These are phyloP conservation scores for Bombycilla garrulus DNA, from an alignment of 2,113 vertebrate genomes.

Conservation along the genomic window DNA sequence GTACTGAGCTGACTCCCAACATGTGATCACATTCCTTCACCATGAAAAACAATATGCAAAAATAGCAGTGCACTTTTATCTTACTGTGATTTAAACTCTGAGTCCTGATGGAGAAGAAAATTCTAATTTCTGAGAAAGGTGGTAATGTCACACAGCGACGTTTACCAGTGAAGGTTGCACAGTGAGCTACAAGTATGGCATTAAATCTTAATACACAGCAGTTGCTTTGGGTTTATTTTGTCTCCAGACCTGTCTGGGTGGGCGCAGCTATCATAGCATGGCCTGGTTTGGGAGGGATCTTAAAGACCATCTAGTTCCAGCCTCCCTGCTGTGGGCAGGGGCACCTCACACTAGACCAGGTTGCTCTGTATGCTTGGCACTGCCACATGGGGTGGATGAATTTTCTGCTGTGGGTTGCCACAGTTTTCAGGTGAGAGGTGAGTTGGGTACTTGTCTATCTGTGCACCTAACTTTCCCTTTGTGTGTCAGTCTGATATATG, in stretches of 20 bases:
- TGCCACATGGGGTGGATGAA: fast-evolving
- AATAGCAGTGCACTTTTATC: not conserved
- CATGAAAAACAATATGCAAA: not conserved
- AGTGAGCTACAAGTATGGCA: not conserved
- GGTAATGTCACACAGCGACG: not conserved
- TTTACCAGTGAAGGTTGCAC: not conserved
- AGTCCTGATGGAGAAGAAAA: not conserved
- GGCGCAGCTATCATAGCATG: not conserved
- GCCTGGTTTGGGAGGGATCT: not conserved
- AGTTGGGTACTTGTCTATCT: not conserved
- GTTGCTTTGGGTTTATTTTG: not conserved
- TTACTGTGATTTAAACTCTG: not conserved
- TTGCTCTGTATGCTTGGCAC: not conserved
- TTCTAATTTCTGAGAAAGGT: not conserved
- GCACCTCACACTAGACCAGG: not conserved
- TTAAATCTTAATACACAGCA: not conserved
- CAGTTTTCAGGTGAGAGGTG: not conserved
- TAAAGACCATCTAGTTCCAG: not conserved
- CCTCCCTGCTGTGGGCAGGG: not conserved
- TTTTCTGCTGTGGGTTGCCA: not conserved
- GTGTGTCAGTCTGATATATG: not conserved
- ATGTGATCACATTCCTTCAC: not conserved
- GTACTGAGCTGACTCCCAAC: not conserved
- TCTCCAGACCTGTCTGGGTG: no score
- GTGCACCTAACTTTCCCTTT: not conserved